Evolutionary conservation across 35 echinoderm and acorn worm genomes (phyloP).

Genomic region (Lytechinus variegatus): DNA sequence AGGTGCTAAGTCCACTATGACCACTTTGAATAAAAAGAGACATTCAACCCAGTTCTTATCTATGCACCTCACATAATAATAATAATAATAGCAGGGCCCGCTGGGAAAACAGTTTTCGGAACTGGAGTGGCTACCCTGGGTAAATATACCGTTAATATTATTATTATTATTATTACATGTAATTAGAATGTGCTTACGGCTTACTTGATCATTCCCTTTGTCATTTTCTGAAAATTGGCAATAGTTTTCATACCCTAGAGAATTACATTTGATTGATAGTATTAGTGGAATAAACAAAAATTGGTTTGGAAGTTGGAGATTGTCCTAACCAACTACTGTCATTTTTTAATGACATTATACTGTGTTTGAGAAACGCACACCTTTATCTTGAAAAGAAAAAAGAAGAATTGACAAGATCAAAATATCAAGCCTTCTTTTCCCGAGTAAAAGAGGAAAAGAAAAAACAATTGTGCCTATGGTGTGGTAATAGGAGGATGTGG

Average conservation of each 20-base stretch:
- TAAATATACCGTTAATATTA: too few relatives aligned
- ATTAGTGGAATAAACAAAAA: neutral
- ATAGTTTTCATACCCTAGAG: neutral
- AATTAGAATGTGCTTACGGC: neutral
- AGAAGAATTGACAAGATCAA: neutral
- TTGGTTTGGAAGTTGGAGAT: neutral
- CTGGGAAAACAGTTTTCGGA: too few relatives aligned
- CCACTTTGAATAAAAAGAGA: neutral
- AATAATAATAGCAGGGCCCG: too few relatives aligned
- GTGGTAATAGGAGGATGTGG: neutral
- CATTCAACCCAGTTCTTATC: neutral
- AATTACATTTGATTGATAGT: neutral
- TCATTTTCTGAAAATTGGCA: neutral
- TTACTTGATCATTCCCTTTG: neutral
- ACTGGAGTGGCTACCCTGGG: too few relatives aligned
- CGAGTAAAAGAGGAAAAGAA: conserved; percentile 2
- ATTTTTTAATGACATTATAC: neutral
- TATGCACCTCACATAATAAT: neutral
- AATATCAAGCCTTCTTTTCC: conserved; percentile 1
- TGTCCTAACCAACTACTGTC: neutral
- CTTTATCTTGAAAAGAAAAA: neutral
- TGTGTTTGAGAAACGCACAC: neutral
- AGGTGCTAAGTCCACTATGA: neutral
- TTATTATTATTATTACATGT: too few relatives aligned
- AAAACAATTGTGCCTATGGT: neutral